Conservation (phyloP, 2,888 invertebrate genomes). For the Gastracanthus pulcherrimus region DNA sequence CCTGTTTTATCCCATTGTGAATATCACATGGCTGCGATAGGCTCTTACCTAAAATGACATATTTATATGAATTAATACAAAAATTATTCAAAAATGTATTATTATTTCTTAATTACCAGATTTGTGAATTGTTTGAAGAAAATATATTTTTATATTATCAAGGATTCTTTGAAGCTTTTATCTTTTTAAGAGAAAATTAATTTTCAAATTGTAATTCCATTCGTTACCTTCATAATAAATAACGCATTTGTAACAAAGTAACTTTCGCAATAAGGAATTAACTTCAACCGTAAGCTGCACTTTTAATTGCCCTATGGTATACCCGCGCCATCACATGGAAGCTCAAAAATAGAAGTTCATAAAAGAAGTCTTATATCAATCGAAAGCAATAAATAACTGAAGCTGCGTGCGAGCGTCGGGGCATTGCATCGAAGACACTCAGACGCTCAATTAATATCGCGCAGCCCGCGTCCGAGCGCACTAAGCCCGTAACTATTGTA, state of each 20-base stretch:
- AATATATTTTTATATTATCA: too few relatives aligned
- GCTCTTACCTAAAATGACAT: too few relatives aligned
- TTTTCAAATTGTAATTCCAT: too few relatives aligned
- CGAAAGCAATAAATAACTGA: not conserved
- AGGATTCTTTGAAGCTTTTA: too few relatives aligned
- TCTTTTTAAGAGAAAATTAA: too few relatives aligned
- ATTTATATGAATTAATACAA: too few relatives aligned
- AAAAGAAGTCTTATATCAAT: not conserved
- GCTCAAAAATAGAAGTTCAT: not conserved
- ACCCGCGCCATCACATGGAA: not conserved
- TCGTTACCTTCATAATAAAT: not conserved
- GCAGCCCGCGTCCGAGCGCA: not conserved
- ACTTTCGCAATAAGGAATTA: not conserved
- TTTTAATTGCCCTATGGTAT: not conserved
- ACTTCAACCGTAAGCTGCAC: not conserved
- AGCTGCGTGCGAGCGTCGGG: not conserved
- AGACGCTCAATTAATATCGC: constrained; percentile 5
- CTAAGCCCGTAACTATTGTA: not conserved
- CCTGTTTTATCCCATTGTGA: too few relatives aligned
- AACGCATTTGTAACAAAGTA: not conserved
- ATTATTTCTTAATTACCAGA: too few relatives aligned
- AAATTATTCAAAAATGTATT: too few relatives aligned
- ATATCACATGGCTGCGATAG: too few relatives aligned
- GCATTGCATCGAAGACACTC: not conserved
- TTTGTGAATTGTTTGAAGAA: too few relatives aligned